Conservation (phyloP, 2,113 vertebrate genomes). For the Isurus oxyrinchus region DNA sequence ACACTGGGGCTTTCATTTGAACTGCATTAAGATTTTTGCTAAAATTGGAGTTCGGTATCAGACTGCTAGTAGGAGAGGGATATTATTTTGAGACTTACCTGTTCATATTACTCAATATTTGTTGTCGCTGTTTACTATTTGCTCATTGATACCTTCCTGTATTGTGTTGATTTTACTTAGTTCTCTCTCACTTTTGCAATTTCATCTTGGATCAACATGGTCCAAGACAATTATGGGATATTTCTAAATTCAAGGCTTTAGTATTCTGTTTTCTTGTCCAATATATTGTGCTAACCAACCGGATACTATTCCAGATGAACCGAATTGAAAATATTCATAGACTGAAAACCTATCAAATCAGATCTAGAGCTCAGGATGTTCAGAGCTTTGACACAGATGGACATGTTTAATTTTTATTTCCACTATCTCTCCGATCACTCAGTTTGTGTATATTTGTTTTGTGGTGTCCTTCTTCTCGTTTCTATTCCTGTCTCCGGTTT, state of each 20-base stretch:
- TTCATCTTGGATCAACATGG: background rate
- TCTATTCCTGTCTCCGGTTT: slow-evolving; percentile 43
- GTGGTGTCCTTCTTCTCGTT: slow-evolving; percentile 43
- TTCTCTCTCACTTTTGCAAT: background rate
- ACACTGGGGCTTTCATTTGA: background rate
- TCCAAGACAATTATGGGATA: background rate
- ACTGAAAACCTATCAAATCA: background rate
- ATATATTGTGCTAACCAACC: too few species aligned
- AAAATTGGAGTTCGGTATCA: background rate
- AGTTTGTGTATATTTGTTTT: slow-evolving; percentile 43
- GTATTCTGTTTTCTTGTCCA: background rate
- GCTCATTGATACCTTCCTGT: background rate
- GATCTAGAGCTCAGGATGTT: background rate
- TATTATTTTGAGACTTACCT: background rate
- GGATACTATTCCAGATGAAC: background rate
- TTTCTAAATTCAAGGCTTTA: background rate
- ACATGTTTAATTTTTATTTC: slow-evolving; percentile 48
- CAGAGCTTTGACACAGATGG: slow-evolving; percentile 27
- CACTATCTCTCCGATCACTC: slow-evolving; percentile 39
- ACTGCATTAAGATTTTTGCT: background rate
- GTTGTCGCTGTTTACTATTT: background rate
- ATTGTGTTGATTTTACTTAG: background rate
- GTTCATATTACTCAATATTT: background rate
- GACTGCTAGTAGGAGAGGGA: background rate
- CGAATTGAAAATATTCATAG: background rate